phyloP scores from a whole-genome alignment of 2,888 invertebrate genomes.

The Eupeodes luniger region DNA sequence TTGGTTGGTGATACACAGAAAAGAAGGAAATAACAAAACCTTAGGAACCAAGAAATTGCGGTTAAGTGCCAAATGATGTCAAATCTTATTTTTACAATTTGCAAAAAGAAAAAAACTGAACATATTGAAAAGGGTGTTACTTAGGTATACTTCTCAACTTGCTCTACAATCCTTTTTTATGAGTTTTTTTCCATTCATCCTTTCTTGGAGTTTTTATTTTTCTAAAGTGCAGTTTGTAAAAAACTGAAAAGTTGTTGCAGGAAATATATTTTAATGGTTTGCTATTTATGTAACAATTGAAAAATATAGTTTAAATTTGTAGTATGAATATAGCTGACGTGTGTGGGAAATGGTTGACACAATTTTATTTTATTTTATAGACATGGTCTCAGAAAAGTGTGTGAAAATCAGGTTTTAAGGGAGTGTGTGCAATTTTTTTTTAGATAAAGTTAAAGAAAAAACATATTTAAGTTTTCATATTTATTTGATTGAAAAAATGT shows the following conservation, averaged over 20 bases:
- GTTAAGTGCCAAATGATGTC: slow-evolving; percentile 73
- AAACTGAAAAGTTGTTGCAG: not conserved
- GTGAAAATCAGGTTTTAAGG: slow-evolving; percentile 57
- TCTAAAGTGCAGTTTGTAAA: slow-evolving; percentile 25
- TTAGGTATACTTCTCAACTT: not conserved
- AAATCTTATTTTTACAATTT: slow-evolving; percentile 11
- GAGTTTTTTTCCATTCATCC: not conserved
- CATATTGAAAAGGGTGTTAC: slow-evolving; percentile 36
- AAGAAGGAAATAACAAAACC: slow-evolving; percentile 32
- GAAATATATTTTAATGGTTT: slow-evolving; percentile 30
- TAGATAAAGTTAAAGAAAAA: no score
- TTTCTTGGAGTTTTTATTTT: not conserved
- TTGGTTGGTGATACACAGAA: slow-evolving; percentile 1
- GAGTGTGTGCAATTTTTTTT: slow-evolving; percentile 1
- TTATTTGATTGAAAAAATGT: no score
- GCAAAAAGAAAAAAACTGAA: slow-evolving; percentile 20
- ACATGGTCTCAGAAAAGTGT: slow-evolving; percentile 14
- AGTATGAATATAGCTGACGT: not conserved
- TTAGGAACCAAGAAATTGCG: slow-evolving; percentile 56
- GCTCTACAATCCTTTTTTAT: slow-evolving; percentile 24
- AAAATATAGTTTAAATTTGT: slow-evolving; percentile 36
- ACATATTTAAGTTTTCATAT: no score
- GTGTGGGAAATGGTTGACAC: slow-evolving; percentile 31
- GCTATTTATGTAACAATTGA: slow-evolving; percentile 17
- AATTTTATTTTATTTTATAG: slow-evolving; percentile 17